phyloP scores from a whole-genome alignment of 2,113 vertebrate species.

The Raja brachyura region DNA sequence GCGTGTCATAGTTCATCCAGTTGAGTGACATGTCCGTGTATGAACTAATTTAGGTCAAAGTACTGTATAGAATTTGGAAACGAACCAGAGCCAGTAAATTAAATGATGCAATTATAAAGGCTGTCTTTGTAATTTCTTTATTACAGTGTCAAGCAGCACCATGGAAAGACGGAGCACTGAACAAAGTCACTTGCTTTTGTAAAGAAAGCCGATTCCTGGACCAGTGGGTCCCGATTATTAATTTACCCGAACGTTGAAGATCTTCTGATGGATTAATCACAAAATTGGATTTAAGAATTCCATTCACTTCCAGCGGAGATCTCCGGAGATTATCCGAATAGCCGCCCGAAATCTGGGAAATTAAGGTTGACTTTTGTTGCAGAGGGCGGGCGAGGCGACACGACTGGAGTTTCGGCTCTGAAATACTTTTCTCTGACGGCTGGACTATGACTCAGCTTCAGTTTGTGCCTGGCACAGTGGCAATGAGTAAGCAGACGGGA shows the following conservation, averaged over 20 bases:
- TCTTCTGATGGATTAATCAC: neutral
- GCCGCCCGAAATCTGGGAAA: slow-evolving; percentile 31
- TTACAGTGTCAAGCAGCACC: slow-evolving; percentile 75
- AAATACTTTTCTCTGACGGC: slow-evolving; percentile 21
- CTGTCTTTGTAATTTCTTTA: slow-evolving; percentile 34
- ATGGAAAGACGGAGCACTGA: slow-evolving; percentile 83
- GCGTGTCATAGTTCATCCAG: neutral
- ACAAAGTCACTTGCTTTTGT: slow-evolving; percentile 85
- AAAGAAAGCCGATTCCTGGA: slow-evolving; percentile 86
- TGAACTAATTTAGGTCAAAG: neutral
- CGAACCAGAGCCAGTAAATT: neutral
- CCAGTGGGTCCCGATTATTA: slow-evolving; percentile 91
- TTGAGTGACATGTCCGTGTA: neutral
- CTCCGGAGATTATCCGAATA: neutral
- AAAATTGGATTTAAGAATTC: neutral
- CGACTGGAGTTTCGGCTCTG: slow-evolving; percentile 7
- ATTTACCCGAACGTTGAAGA: slow-evolving; percentile 84
- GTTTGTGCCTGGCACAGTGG: neutral
- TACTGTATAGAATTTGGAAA: neutral
- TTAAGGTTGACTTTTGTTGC: slow-evolving; percentile 18
- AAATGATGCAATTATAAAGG: neutral
- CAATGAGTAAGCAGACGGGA: slow-evolving; percentile 30
- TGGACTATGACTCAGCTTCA: slow-evolving; percentile 12
- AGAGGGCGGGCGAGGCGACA: neutral
- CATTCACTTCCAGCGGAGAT: neutral